These are phyloP conservation scores for Melanostoma mellinum DNA, from an alignment of 2,888 invertebrate genomes.

Conservation along the genomic window DNA sequence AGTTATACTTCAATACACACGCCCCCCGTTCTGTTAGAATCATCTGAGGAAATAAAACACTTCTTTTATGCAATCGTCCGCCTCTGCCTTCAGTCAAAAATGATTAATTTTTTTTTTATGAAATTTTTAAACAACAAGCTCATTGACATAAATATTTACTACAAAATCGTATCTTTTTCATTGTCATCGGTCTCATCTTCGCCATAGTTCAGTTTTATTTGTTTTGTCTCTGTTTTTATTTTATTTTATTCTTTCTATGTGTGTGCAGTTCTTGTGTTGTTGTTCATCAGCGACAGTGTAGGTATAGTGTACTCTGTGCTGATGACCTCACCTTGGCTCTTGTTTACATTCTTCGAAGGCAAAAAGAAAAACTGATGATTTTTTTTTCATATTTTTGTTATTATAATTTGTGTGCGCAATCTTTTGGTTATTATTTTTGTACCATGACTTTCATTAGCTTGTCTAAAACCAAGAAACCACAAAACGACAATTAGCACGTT, in stretches of 20 bases:
- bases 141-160: background rate
- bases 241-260: background rate
- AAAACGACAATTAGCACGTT: conserved; percentile 27
- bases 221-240: conserved; percentile 8
- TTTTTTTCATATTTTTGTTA: conserved; percentile 2
- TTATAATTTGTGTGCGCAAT: conserved; percentile 44
- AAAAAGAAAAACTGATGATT: conserved; percentile 10
- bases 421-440: conserved; percentile 20
- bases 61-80: no score
- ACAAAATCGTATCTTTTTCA: background rate
- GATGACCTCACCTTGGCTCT: conserved; percentile 70
- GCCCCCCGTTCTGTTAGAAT: no score
- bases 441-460: conserved; percentile 52
- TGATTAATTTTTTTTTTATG: background rate
- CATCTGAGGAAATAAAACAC: no score
- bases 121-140: background rate
- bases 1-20: no score
- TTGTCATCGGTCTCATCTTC: conserved; percentile 25
- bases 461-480: conserved; percentile 33
- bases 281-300: conserved; percentile 20
- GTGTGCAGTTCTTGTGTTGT: conserved; percentile 16
- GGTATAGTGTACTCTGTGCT: conserved; percentile 49
- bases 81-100: background rate
- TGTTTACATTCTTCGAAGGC: conserved; percentile 59
- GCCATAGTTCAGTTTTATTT: background rate